phyloP scores from a whole-genome alignment of 2,797 vertebrate genomes.

The Gila robusta region DNA sequence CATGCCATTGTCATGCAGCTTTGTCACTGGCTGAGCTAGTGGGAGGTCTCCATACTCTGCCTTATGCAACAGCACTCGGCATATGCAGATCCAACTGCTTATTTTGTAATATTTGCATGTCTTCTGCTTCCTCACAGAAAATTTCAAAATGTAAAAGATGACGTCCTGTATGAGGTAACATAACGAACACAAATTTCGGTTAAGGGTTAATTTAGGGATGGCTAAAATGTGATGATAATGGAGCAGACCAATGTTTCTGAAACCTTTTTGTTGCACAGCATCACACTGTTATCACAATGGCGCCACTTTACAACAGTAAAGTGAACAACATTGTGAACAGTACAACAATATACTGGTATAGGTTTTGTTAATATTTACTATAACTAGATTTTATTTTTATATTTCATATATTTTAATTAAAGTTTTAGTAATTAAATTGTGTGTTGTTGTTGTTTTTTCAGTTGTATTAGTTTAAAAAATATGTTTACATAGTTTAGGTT shows the following conservation, averaged over 20 bases:
- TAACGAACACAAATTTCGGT: neutral
- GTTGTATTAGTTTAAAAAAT: neutral
- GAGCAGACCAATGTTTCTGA: neutral
- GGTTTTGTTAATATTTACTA: neutral
- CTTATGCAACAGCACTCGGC: constrained; percentile 19
- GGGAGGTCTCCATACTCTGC: constrained; percentile 4
- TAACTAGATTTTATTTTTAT: neutral
- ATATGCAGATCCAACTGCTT: constrained; percentile 1
- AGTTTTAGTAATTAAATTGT: neutral
- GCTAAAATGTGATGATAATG: neutral
- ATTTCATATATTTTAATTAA: neutral
- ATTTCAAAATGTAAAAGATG: constrained; percentile 16
- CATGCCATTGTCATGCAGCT: constrained; percentile 42
- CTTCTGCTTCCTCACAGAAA: constrained; percentile 1
- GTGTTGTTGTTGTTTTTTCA: neutral
- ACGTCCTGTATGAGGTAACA: neutral
- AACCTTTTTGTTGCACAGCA: neutral
- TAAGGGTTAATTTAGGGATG: neutral
- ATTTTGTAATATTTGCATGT: constrained; percentile 31
- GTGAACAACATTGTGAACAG: no score
- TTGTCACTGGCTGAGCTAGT: constrained; percentile 22
- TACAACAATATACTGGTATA: neutral
- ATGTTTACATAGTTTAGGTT: neutral
- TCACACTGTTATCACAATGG: neutral
- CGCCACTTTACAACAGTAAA: neutral